Evolutionary conservation across 2,888 invertebrate genomes (phyloP).

Genomic region (Parasteatoda lunata): DNA sequence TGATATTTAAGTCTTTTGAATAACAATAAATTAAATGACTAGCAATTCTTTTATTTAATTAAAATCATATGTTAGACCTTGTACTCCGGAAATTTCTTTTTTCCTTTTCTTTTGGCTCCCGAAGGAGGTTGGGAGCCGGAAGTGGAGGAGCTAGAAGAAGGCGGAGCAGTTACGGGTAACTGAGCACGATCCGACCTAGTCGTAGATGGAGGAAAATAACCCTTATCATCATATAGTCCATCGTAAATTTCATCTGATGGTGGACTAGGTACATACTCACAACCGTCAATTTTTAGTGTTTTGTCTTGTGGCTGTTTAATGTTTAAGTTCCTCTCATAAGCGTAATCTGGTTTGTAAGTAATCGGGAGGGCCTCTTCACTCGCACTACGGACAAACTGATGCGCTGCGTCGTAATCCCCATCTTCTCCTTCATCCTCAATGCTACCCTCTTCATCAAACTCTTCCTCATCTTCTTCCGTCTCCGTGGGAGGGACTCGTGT

Average conservation of each 20-base stretch:
- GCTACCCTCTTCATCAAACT: slow-evolving; percentile 69
- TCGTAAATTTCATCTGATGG: slow-evolving; percentile 70
- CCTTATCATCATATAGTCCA: slow-evolving; percentile 25
- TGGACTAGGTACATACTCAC: slow-evolving; percentile 70
- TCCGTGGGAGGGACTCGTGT: slow-evolving; percentile 72
- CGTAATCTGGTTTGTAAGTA: slow-evolving; percentile 69
- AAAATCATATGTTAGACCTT: slow-evolving; percentile 67
- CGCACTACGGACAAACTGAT: slow-evolving; percentile 71
- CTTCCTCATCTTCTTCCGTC: slow-evolving; percentile 69
- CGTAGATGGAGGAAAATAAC: slow-evolving; percentile 44
- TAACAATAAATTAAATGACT: slow-evolving; percentile 51
- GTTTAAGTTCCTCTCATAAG: slow-evolving; percentile 70
- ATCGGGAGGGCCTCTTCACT: slow-evolving; percentile 71
- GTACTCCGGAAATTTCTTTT: slow-evolving; percentile 70
- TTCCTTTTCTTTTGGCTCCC: slow-evolving; percentile 67
- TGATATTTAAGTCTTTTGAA: slow-evolving; percentile 29
- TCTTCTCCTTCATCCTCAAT: slow-evolving; percentile 62
- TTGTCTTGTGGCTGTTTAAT: slow-evolving; percentile 69
- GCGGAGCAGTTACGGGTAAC: slow-evolving; percentile 44
- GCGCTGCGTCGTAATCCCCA: slow-evolving; percentile 58
- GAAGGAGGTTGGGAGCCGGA: slow-evolving; percentile 67
- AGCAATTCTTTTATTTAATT: slow-evolving; percentile 35
- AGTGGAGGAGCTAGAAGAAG: slow-evolving; percentile 68
- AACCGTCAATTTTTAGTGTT: slow-evolving; percentile 70
- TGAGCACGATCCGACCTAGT: slow-evolving; percentile 26